Evolutionary conservation across 2,888 invertebrate species (phyloP).

Genomic region (Idaea dimidiata): DNA sequence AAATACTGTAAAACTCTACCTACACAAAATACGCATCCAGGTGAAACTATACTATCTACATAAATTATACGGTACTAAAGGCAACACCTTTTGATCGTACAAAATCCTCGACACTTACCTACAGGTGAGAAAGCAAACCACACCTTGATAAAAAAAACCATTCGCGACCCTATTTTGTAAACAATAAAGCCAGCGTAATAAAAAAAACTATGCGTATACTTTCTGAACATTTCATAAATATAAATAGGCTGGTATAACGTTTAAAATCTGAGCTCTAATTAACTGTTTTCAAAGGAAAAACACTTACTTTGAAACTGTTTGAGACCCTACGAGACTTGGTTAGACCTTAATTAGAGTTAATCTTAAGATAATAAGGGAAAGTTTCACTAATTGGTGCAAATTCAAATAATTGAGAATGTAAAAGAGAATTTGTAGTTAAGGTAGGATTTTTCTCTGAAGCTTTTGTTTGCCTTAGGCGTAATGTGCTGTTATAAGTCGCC

Average conservation of each 20-base stretch:
- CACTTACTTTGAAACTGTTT: conserved; percentile 72
- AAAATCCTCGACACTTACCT: background rate
- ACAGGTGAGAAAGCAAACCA: background rate
- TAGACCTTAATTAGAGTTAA: conserved; percentile 73
- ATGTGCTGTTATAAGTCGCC: background rate
- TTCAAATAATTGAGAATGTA: conserved; percentile 41
- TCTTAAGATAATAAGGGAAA: conserved; percentile 74
- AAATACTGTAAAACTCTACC: no score
- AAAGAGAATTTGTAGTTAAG: conserved; percentile 30
- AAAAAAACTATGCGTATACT: background rate
- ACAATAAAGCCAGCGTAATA: background rate
- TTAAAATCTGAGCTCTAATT: conserved; percentile 34
- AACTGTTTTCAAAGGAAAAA: conserved; percentile 56
- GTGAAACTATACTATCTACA: no score
- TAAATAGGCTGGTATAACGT: conserved; percentile 26
- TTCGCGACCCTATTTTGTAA: background rate
- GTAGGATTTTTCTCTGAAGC: conserved; percentile 9
- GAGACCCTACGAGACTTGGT: conserved; percentile 51
- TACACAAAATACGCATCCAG: no score
- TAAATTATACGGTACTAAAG: no score
- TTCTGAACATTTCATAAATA: conserved; percentile 17
- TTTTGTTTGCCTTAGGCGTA: background rate
- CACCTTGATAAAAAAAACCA: background rate
- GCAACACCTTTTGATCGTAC: background rate
- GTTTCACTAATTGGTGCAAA: conserved; percentile 67